phyloP scores from a whole-genome alignment of 2,888 invertebrate species.

The Netelia melanura region DNA sequence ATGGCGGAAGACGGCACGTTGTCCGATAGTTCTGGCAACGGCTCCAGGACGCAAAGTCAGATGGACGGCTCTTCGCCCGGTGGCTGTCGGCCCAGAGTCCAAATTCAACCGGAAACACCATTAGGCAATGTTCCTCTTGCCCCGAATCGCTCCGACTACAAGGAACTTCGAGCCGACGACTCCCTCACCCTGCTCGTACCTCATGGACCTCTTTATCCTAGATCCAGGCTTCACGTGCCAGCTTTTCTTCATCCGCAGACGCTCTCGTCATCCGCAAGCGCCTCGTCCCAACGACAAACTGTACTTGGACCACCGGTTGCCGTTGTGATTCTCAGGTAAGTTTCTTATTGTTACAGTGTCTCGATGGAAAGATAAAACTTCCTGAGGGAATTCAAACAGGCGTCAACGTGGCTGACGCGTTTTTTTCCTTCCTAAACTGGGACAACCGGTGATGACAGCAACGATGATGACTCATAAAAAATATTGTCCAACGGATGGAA shows the following conservation, averaged over 20 bases:
- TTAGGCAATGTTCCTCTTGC: slow-evolving; percentile 89
- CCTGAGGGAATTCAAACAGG: neutral
- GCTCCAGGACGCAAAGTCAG: slow-evolving; percentile 72
- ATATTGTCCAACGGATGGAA: slow-evolving; percentile 26
- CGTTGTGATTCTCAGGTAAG: slow-evolving; percentile 94
- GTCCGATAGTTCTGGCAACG: slow-evolving; percentile 54
- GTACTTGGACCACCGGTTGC: slow-evolving; percentile 85
- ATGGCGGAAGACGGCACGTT: slow-evolving; percentile 84
- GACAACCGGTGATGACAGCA: neutral
- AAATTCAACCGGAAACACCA: slow-evolving; percentile 87
- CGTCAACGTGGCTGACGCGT: neutral
- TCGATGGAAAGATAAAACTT: slow-evolving; percentile 17
- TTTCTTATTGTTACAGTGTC: slow-evolving; percentile 27
- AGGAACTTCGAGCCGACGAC: slow-evolving; percentile 93
- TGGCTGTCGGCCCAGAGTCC: slow-evolving; percentile 91
- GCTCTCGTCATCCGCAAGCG: slow-evolving; percentile 45
- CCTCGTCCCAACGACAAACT: slow-evolving; percentile 74
- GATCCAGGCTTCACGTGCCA: slow-evolving; percentile 95
- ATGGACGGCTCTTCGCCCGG: slow-evolving; percentile 84
- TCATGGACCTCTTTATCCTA: slow-evolving; percentile 94
- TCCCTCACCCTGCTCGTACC: slow-evolving; percentile 94
- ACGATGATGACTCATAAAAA: too few species aligned
- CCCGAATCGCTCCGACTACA: slow-evolving; percentile 92
- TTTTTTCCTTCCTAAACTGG: slow-evolving; percentile 3
- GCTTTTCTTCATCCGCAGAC: slow-evolving; percentile 91